phyloP scores from a whole-genome alignment of 2,797 vertebrate genomes.

The Babyrousa celebensis region DNA sequence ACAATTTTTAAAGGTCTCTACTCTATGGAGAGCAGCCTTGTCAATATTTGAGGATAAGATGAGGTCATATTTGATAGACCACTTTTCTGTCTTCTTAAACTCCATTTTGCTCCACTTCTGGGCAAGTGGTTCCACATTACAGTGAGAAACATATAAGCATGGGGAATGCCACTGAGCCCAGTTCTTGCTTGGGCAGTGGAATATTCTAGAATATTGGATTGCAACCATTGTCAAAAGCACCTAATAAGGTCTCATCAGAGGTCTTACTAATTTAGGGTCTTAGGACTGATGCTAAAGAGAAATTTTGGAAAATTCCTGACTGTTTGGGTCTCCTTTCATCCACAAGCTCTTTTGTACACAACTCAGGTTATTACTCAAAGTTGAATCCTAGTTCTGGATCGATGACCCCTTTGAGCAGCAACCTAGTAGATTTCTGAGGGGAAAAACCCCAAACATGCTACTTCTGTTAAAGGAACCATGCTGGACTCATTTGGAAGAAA shows the following conservation, averaged over 20 bases:
- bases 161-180: background rate
- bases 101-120: background rate
- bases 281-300: slow-evolving; percentile 1
- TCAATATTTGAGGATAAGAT: background rate
- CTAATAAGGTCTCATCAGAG: background rate
- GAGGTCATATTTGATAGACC: background rate
- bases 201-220: slow-evolving; percentile 22
- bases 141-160: background rate
- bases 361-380: slow-evolving; percentile 40
- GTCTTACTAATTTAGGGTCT: background rate
- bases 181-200: slow-evolving; percentile 12
- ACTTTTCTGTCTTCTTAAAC: background rate
- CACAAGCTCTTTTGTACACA: background rate
- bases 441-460: background rate
- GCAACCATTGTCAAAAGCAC: background rate
- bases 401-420: slow-evolving; percentile 4
- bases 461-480: slow-evolving; percentile 7
- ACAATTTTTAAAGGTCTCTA: background rate
- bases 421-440: background rate
- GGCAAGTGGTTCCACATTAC: background rate
- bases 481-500: slow-evolving; percentile 38
- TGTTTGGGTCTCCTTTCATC: background rate
- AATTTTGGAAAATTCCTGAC: slow-evolving; percentile 17
- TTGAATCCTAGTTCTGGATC: slow-evolving; percentile 15
- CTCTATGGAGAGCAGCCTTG: background rate